These are phyloP conservation scores for Drosophila algonquin DNA, from an alignment of 2,888 invertebrate genomes.

Conservation along the genomic window DNA sequence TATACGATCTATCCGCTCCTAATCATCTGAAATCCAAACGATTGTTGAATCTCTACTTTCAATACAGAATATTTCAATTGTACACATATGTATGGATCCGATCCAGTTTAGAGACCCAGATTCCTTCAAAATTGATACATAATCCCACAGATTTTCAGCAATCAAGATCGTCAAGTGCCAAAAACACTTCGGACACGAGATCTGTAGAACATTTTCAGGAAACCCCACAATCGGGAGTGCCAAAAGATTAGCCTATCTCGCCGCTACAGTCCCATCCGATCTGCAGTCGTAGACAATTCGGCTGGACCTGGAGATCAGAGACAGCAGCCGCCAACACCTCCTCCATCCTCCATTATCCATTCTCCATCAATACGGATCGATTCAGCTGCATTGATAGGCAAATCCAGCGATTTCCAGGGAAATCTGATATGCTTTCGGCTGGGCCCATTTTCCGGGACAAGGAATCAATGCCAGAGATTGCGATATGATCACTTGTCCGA, in stretches of 20 bases:
- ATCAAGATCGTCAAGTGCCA: conserved; percentile 35
- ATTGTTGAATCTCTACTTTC: not conserved
- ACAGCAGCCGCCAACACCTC: conserved; percentile 32
- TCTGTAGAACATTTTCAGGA: not conserved
- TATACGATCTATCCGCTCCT: not conserved
- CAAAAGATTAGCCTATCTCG: conserved; percentile 38
- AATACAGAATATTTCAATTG: not conserved
- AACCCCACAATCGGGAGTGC: conserved; percentile 22
- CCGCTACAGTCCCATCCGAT: conserved; percentile 2
- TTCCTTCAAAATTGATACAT: not conserved
- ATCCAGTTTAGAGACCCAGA: no score
- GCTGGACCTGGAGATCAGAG: conserved; percentile 39
- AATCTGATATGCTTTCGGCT: conserved; percentile 59
- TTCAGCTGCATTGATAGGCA: conserved; percentile 64
- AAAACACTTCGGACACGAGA: conserved; percentile 12
- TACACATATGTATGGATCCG: no score
- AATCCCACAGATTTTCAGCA: not conserved
- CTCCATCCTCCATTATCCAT: not conserved
- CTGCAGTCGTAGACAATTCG: conserved; percentile 47
- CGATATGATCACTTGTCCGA: conserved; percentile 72
- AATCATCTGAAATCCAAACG: not conserved
- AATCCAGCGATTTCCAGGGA: conserved; percentile 63
- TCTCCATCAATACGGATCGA: conserved; percentile 21
- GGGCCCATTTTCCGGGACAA: conserved; percentile 48
- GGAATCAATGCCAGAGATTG: conserved; percentile 1